Evolutionary conservation across 2,797 vertebrate genomes (phyloP).

Genomic region (Malacoraja senta): DNA sequence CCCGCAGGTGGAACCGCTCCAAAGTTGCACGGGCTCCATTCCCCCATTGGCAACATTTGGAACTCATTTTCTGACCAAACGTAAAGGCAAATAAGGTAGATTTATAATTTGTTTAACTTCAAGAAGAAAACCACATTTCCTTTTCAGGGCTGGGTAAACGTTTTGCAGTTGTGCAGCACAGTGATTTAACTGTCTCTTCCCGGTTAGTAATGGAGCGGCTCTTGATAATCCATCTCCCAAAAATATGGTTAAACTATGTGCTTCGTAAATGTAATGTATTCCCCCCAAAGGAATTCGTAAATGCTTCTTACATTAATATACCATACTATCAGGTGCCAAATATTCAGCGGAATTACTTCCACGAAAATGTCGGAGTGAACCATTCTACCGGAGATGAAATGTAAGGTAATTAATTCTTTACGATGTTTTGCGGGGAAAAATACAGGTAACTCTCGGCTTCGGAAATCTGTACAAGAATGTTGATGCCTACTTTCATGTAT

Average conservation of each 20-base stretch:
- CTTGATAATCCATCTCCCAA: slow-evolving; percentile 16
- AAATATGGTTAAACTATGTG: neutral
- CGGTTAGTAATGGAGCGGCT: neutral
- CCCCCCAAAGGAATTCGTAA: neutral
- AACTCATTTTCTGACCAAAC: neutral
- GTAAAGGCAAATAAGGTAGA: neutral
- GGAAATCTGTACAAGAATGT: neutral
- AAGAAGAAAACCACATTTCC: neutral
- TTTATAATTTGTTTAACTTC: neutral
- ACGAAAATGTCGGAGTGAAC: neutral
- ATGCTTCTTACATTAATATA: neutral
- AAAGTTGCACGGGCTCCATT: neutral
- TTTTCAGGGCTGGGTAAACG: neutral
- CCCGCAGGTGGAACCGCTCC: neutral
- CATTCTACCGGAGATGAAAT: neutral
- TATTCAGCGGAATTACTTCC: neutral
- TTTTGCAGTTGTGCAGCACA: neutral
- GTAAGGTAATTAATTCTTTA: neutral
- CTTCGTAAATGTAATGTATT: neutral
- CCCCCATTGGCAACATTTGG: neutral
- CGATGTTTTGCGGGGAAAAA: neutral
- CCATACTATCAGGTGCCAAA: neutral
- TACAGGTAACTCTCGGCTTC: neutral
- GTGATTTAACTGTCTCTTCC: neutral
- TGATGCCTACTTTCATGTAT: too few species aligned